phyloP scores from a whole-genome alignment of 2,113 vertebrate genomes.

The Tetrao urogallus region DNA sequence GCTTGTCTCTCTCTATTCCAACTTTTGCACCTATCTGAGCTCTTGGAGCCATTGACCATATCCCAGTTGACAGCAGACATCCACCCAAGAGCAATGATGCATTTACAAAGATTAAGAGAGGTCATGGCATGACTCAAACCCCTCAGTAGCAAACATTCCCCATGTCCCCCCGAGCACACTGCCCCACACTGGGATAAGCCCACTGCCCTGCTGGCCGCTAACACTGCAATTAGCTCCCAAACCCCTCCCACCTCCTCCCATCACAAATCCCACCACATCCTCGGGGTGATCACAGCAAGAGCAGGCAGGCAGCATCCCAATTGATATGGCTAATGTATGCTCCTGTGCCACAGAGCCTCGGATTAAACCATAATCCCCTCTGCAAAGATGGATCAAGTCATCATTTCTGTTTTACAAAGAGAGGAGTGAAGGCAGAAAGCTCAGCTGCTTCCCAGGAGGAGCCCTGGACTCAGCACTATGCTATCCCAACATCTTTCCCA shows the following conservation, averaged over 20 bases:
- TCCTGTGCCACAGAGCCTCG: background rate
- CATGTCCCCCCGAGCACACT: background rate
- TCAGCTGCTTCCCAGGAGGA: background rate
- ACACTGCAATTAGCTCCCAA: background rate
- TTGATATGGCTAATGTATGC: background rate
- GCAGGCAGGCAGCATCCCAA: background rate
- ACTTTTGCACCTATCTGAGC: background rate
- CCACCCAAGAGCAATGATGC: fast-evolving
- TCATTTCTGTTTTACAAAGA: slow-evolving; percentile 34
- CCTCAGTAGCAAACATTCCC: background rate
- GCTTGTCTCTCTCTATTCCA: background rate
- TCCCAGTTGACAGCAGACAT: fast-evolving
- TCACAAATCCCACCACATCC: background rate
- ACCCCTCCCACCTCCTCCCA: background rate
- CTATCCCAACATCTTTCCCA: background rate
- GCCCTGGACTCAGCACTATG: background rate
- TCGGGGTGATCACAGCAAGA: fast-evolving
- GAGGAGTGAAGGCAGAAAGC: slow-evolving; percentile 1
- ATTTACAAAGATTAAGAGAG: fast-evolving
- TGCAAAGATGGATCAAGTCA: background rate
- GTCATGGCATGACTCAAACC: too few relatives aligned
- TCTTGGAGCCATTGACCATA: fast-evolving
- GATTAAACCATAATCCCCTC: slow-evolving; percentile 19
- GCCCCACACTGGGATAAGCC: background rate
- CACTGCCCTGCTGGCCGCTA: background rate